A percentile compares a stretch with the other conserved stretches of the same genome.
Conservation (phyloP, 2,113 vertebrate genomes). For the Macaca mulatta region DNA sequence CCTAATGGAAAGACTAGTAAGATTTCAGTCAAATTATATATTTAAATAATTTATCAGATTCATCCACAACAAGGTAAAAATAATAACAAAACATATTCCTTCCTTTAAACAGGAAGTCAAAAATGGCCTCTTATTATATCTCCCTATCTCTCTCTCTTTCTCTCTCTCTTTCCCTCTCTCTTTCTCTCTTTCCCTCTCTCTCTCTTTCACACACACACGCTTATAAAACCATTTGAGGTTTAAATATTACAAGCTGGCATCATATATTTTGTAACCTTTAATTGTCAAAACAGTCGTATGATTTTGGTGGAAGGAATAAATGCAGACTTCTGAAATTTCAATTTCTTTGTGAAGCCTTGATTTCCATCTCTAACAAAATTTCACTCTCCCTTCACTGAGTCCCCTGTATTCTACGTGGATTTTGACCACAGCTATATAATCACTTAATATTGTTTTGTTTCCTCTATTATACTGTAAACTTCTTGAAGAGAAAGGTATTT, state of each 20-base stretch:
- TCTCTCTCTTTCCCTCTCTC: no score
- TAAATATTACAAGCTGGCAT: background rate
- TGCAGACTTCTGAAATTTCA: background rate
- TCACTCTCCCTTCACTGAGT: background rate
- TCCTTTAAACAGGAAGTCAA: background rate
- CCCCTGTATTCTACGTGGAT: background rate
- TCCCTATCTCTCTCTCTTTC: accelerated
- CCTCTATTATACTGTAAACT: background rate
- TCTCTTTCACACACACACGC: no score
- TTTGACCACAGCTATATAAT: background rate
- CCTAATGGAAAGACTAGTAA: background rate
- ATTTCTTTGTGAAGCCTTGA: background rate
- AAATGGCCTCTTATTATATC: no score
- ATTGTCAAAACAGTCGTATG: background rate
- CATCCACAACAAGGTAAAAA: background rate
- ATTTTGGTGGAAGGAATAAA: background rate
- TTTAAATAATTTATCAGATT: background rate
- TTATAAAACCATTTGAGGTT: background rate
- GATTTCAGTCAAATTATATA: background rate
- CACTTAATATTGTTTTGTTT: background rate
- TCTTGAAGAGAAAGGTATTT: background rate
- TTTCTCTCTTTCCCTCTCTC: no score
- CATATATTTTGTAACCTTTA: background rate
- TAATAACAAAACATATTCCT: background rate
- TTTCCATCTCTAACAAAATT: background rate